A percentile compares a stretch with the other conserved stretches of the same genome.
phyloP scores from a whole-genome alignment of 2,888 invertebrate species.

The Exephanes ischioxanthus region DNA sequence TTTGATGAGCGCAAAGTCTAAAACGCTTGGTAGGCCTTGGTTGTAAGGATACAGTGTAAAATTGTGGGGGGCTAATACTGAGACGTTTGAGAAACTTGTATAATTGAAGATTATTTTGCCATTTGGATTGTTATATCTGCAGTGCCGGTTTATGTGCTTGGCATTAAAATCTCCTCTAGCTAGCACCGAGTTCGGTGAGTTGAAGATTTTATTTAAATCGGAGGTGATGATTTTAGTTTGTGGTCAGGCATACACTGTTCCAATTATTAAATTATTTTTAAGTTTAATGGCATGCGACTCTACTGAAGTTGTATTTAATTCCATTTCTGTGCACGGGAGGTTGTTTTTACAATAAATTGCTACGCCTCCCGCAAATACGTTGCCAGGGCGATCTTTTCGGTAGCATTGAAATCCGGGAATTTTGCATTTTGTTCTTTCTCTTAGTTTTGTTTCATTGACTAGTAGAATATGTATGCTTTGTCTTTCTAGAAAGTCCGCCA shows the following conservation, averaged over 20 bases:
- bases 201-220: slow-evolving; percentile 22
- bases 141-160: no score
- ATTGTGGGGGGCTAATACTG: slow-evolving; percentile 21
- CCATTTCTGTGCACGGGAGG: slow-evolving; percentile 20
- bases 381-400: slow-evolving; percentile 24
- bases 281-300: slow-evolving; percentile 8
- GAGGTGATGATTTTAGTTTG: slow-evolving; percentile 55
- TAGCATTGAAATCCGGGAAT: slow-evolving; percentile 17
- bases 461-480: slow-evolving; percentile 7
- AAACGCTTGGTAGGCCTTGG: slow-evolving; percentile 20
- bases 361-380: no score
- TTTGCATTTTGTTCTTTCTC: slow-evolving; percentile 8
- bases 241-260: slow-evolving; percentile 27
- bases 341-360: no score
- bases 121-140: no score
- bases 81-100: no score
- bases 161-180: background rate
- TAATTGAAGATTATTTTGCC: no score
- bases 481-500: background rate
- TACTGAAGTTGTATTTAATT: background rate
- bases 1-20: slow-evolving; percentile 27
- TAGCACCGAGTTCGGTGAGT: background rate
- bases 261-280: background rate
- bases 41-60: slow-evolving; percentile 16
- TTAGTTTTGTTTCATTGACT: slow-evolving; percentile 41